Conservation (phyloP, 2,888 invertebrate genomes). For the Leptopilina drosophilae region DNA sequence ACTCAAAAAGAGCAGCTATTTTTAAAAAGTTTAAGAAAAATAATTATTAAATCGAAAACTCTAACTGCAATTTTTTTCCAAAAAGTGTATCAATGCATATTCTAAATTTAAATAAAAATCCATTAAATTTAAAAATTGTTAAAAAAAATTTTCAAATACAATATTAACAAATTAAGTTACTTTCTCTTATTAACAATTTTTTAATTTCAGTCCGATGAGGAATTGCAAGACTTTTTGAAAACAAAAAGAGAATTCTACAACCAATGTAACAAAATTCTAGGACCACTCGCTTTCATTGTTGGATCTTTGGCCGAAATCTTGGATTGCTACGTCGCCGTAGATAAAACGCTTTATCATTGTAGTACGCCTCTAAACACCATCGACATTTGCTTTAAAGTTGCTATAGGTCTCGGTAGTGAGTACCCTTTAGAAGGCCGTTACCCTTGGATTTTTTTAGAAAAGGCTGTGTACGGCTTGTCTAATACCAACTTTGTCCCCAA, state of each 20-base stretch:
- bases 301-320: background rate
- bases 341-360: slow-evolving; percentile 15
- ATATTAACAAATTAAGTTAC: background rate
- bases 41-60: no score
- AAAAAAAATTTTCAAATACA: background rate
- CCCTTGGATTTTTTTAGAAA: slow-evolving; percentile 43
- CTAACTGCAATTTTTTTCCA: no score
- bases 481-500: background rate
- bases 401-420: slow-evolving; percentile 8
- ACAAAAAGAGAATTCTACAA: slow-evolving; percentile 34
- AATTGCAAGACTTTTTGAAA: slow-evolving; percentile 30
- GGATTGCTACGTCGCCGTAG: slow-evolving; percentile 19
- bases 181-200: background rate
- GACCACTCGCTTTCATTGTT: slow-evolving; percentile 34
- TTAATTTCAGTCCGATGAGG: slow-evolving; percentile 30
- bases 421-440: slow-evolving; percentile 35
- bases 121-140: background rate
- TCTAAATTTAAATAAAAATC: no score
- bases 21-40: no score
- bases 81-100: no score
- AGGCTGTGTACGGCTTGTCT: slow-evolving; percentile 25
- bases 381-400: slow-evolving; percentile 28
- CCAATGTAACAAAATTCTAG: slow-evolving; percentile 12
- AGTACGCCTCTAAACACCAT: slow-evolving; percentile 33
- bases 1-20: no score